Evolutionary conservation across 2,888 invertebrate species (phyloP).

Genomic region (Bombylius discolor): DNA sequence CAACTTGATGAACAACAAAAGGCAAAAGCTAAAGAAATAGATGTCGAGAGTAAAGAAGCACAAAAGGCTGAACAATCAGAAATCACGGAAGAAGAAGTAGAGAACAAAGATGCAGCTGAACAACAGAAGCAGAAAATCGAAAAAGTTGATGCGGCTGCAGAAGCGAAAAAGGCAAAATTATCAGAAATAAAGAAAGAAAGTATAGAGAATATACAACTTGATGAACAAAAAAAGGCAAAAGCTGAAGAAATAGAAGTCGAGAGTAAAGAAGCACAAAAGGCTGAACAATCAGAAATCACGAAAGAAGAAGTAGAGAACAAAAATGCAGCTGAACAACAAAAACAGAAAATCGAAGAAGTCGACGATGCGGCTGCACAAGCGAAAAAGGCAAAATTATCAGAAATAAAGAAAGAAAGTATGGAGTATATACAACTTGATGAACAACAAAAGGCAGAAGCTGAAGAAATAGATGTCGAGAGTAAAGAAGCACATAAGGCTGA

Average conservation of each 20-base stretch:
- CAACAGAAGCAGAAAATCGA: too few species aligned
- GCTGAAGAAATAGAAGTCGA: background rate
- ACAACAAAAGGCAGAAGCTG: slow-evolving; percentile 8
- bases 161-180: background rate
- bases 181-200: background rate
- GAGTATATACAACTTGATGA: background rate
- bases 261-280: background rate
- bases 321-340: background rate
- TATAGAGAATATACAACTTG: background rate
- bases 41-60: background rate
- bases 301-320: background rate
- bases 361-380: background rate
- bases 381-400: slow-evolving; percentile 9
- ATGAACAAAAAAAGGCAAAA: background rate
- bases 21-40: background rate
- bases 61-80: background rate
- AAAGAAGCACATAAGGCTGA: too few species aligned
- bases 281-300: too few species aligned
- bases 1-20: slow-evolving; percentile 7
- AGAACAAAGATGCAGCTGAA: background rate
- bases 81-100: background rate
- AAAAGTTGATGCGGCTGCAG: background rate
- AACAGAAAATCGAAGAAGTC: background rate
- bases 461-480: too few species aligned
- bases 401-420: background rate